Base-by-base conservation (phyloP, 2,113 vertebrate species). In the Acinonyx jubatus region DNA sequence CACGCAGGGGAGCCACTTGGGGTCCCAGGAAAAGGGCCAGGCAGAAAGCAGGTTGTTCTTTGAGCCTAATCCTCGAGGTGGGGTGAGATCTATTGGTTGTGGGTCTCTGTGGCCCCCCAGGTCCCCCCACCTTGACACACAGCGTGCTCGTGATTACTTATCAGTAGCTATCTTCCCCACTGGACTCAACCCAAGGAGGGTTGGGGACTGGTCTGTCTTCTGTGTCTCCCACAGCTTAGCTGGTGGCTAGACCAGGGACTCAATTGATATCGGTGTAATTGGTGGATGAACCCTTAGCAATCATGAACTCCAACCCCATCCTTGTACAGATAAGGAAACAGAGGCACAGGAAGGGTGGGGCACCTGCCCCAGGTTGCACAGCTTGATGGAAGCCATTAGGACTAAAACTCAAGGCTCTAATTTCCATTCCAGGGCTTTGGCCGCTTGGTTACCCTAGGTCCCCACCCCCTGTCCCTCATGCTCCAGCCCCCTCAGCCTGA, bases 391-490 rank as follows among this genome's bases (percentile, higher is more conserved):
- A 50, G 41, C 68, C 16, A 8, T 66, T 19, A 87, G 19, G 48
- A 79, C 45, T 38, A 4, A 45, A 48, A 15, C 13, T 9, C 25
- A 25, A 65, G 41, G 61, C 33, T 61, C 38, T 52, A 25, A 74
- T 38, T 66, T 55, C 80, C 38, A 74, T 13, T n/a, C 19, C 29
- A 36, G 36, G 41, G 11, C 10, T 84, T 78, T 69, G 41, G 87
- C 48, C 29, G 3, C 27, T 69, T 27, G 4, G n/a, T 4, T 23
- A 23, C 4, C 23, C 68, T 23, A 81, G 48, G 13, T 3, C 4
- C 25, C 23, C 16, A 7, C 7, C 21, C 80, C 25, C 38, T 12
- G 19, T 8, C 41, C 65, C 0, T 0, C 66, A 45, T 18, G 1
- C 15, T 16, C 33, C n/a, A 16, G 33, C 31, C 74, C 31, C 50